Conservation (phyloP, 2,797 vertebrate genomes). For the Gadopsis bispinosus region DNA sequence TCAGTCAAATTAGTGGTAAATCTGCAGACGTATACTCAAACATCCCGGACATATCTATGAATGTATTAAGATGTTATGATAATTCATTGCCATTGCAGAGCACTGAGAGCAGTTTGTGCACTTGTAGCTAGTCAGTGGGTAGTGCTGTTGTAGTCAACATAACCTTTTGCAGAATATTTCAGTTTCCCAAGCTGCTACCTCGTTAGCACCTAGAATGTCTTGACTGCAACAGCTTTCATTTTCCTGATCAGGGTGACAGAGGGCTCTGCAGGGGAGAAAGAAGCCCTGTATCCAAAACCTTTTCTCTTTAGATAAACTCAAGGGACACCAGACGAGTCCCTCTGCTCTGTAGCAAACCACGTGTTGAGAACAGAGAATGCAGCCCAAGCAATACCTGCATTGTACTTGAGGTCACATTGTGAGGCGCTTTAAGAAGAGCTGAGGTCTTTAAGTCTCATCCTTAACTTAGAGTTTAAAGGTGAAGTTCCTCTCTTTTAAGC, state of each 20-base stretch:
- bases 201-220: neutral
- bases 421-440: conserved; percentile 15
- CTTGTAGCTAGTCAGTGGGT: neutral
- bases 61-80: neutral
- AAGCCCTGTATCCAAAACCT: neutral
- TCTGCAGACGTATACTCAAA: conserved; percentile 6
- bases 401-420: conserved; percentile 7
- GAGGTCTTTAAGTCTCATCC: conserved; percentile 31
- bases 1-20: neutral
- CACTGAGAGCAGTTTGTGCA: neutral
- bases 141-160: neutral
- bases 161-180: conserved; percentile 1
- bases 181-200: neutral
- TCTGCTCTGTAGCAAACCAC: conserved; percentile 1
- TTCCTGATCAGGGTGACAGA: neutral
- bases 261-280: neutral
- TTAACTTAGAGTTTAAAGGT: conserved; percentile 26
- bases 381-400: conserved; percentile 19
- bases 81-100: neutral
- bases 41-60: neutral
- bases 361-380: conserved; percentile 15
- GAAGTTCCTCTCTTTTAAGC: conserved; percentile 34
- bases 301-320: conserved; percentile 23
- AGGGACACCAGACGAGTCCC: conserved; percentile 5
- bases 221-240: neutral